Evolutionary conservation across 2,888 invertebrate genomes (phyloP).

Genomic region (Macrosiphum euphorbiae): DNA sequence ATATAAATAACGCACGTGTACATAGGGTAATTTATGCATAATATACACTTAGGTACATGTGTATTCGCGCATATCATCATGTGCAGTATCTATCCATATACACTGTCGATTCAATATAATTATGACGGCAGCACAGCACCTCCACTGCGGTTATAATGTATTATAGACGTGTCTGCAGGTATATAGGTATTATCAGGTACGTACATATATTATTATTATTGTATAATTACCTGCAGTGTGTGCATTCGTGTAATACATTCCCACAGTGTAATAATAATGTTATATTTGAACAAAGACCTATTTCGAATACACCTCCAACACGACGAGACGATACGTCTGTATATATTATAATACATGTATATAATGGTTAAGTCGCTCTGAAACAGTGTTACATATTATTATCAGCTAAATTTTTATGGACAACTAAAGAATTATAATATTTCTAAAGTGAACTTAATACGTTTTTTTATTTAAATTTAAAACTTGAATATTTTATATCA

Average conservation of each 20-base stretch:
- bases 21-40: not conserved
- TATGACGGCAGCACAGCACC: not conserved
- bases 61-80: not conserved
- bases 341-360: not conserved
- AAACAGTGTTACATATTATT: not conserved
- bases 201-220: not conserved
- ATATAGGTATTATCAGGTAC: too few species aligned
- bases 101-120: not conserved
- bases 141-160: not conserved
- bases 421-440: too few species aligned
- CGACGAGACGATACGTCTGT: not conserved
- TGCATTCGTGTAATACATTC: not conserved
- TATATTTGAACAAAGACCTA: not conserved
- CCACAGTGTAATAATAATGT: not conserved
- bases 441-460: too few species aligned
- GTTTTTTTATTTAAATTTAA: too few species aligned
- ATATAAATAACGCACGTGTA: too few species aligned
- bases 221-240: not conserved
- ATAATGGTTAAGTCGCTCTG: not conserved
- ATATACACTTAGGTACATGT: not conserved
- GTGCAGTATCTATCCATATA: not conserved
- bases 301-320: not conserved
- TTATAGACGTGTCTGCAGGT: not conserved
- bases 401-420: not conserved
- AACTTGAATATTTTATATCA: too few species aligned